Evolutionary conservation across 1,140 invertebrate species (phyloP).

Genomic region (Atta colombica): DNA sequence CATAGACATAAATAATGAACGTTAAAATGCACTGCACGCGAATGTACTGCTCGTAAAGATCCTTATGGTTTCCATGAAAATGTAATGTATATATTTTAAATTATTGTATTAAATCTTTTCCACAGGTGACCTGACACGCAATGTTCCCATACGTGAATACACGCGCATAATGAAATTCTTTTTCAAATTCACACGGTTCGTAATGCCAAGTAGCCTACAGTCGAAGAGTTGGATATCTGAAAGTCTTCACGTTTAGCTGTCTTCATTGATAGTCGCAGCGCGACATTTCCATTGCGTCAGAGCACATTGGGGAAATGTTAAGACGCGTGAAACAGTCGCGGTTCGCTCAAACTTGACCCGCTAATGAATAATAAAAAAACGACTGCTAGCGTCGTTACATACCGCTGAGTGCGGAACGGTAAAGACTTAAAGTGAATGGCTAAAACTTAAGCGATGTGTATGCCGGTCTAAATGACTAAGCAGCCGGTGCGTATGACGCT

Average conservation of each 20-base stretch:
- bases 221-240: neutral
- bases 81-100: slow-evolving; percentile 12
- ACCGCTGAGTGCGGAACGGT: slow-evolving; percentile 34
- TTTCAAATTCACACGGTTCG: neutral
- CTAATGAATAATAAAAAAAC: slow-evolving; percentile 54
- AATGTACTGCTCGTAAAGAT: slow-evolving; percentile 25
- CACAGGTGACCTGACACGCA: neutral
- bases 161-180: neutral
- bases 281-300: neutral
- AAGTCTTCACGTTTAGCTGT: neutral
- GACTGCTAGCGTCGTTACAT: slow-evolving; percentile 21
- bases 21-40: slow-evolving; percentile 4
- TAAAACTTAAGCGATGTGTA: slow-evolving; percentile 37
- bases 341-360: slow-evolving; percentile 52
- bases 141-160: no score
- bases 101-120: neutral
- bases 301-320: neutral
- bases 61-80: slow-evolving; percentile 12
- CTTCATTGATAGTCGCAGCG: slow-evolving; percentile 46
- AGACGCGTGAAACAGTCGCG: slow-evolving; percentile 14
- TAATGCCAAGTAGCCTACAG: neutral
- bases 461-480: slow-evolving; percentile 47
- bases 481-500: slow-evolving; percentile 26
- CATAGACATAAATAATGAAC: slow-evolving; percentile 8
- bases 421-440: slow-evolving; percentile 47